Evolutionary conservation across 1,140 invertebrate species (phyloP).

Genomic region (Agraylea sexmaculata): DNA sequence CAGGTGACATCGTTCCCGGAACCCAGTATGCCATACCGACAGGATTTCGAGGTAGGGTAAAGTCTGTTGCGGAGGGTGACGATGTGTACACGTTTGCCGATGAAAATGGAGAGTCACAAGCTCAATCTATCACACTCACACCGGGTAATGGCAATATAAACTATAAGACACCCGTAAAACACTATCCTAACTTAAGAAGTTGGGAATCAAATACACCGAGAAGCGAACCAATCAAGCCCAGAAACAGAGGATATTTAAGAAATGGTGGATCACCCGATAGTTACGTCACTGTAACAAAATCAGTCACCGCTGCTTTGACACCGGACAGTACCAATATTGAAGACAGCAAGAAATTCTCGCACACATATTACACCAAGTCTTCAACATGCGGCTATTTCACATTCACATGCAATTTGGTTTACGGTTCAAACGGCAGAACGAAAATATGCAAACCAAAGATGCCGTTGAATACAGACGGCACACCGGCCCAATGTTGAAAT

Average conservation of each 20-base stretch:
- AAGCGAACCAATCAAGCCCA: conserved; percentile 26
- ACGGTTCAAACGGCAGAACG: conserved; percentile 59
- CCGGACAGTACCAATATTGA: conserved; percentile 40
- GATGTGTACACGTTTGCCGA: conserved; percentile 43
- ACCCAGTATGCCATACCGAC: conserved; percentile 49
- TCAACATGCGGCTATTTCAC: conserved; percentile 77
- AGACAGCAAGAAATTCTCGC: conserved; percentile 53
- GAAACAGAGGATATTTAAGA: conserved; percentile 22
- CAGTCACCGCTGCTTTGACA: conserved; percentile 55
- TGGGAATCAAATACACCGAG: conserved; percentile 31
- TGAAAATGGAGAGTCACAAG: conserved; percentile 46
- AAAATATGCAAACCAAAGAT: conserved; percentile 69
- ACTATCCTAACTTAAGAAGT: conserved; percentile 29
- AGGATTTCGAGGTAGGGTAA: conserved; percentile 54
- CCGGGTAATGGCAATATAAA: conserved; percentile 44
- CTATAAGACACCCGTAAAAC: conserved; percentile 24
- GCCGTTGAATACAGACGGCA: conserved; percentile 35
- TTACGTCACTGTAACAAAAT: conserved; percentile 64
- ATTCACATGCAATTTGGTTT: conserved; percentile 67
- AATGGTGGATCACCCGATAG: conserved; percentile 29
- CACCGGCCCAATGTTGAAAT: conserved; percentile 33
- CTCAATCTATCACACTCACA: conserved; percentile 48
- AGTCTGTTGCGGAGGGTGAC: conserved; percentile 44
- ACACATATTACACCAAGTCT: conserved; percentile 72
- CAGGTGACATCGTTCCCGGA: conserved; percentile 48